A percentile compares a stretch with the other conserved stretches of the same genome.
Conservation (phyloP, 2,113 vertebrate species). For the Alaudala cheleensis region DNA sequence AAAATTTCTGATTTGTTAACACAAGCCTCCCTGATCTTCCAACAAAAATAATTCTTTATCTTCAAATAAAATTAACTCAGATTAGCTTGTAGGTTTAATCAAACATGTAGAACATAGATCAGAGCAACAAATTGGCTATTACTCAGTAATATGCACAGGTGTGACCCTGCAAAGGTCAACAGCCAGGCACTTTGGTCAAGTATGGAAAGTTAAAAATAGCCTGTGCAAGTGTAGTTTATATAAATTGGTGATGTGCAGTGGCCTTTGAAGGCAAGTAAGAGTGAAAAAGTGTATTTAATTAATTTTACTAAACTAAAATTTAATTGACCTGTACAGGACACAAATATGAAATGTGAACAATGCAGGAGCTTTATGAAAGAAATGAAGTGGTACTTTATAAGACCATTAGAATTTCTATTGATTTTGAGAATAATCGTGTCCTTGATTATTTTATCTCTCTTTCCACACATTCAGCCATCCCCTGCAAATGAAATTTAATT, state of each 20-base stretch:
- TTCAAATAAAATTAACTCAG: neutral
- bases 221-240: conserved; percentile 15
- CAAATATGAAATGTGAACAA: neutral
- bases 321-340: neutral
- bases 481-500: conserved; percentile 36
- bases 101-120: neutral
- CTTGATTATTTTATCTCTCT: conserved; percentile 28
- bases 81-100: neutral
- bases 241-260: conserved; percentile 12
- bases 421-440: conserved; percentile 24
- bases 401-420: conserved; percentile 21
- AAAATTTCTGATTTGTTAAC: neutral
- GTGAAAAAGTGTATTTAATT: conserved; percentile 32
- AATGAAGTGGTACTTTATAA: neutral
- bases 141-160: conserved; percentile 24
- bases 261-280: neutral
- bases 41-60: neutral
- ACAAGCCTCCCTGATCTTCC: neutral
- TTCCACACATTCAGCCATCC: neutral
- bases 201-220: conserved; percentile 57
- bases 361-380: neutral
- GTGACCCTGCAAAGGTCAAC: conserved; percentile 55
- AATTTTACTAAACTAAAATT: neutral
- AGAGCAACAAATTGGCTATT: conserved; percentile 24
- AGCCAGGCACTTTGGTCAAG: conserved; percentile 44